Evolutionary conservation across 37 sponge, comb jelly and placozoan species (phyloP).

Genomic region (Bolinopsis microptera): DNA sequence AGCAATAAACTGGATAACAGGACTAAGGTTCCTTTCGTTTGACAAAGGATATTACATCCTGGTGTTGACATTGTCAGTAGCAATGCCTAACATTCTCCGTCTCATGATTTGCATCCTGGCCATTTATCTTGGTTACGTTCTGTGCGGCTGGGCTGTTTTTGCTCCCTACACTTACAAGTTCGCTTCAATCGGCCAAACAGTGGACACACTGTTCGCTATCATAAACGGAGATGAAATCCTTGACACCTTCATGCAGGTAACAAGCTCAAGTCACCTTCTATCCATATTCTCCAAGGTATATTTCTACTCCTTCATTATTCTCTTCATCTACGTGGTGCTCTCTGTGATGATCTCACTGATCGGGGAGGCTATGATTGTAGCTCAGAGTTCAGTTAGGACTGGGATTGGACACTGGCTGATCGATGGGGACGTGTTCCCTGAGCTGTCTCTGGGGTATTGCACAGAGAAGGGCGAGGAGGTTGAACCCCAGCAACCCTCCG

Average conservation of each 20-base stretch:
- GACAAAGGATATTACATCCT: constrained; percentile 60
- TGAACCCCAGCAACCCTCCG: not conserved
- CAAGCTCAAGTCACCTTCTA: not conserved
- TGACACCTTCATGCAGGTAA: constrained; percentile 28
- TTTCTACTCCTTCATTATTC: constrained; percentile 38
- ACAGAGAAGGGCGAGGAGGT: not conserved
- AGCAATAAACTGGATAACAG: constrained; percentile 20
- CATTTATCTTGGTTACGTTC: constrained; percentile 16
- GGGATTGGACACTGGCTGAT: constrained; percentile 48
- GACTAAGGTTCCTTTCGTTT: constrained; percentile 23
- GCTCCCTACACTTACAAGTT: not conserved
- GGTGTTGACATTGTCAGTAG: constrained; percentile 13
- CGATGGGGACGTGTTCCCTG: not conserved
- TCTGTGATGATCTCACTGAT: constrained; percentile 49
- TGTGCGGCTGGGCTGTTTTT: constrained; percentile 36
- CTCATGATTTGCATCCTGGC: constrained; percentile 48
- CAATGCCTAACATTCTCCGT: constrained; percentile 21
- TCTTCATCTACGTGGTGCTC: constrained; percentile 28
- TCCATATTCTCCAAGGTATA: constrained; percentile 27
- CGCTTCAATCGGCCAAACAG: not conserved
- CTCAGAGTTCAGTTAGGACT: not conserved
- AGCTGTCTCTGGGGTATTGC: not conserved
- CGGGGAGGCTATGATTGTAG: constrained; percentile 16
- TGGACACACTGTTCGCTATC: constrained; percentile 16
- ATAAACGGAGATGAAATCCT: constrained; percentile 17